Conservation (phyloP, 2,113 vertebrate species). For the Lanius collurio region DNA sequence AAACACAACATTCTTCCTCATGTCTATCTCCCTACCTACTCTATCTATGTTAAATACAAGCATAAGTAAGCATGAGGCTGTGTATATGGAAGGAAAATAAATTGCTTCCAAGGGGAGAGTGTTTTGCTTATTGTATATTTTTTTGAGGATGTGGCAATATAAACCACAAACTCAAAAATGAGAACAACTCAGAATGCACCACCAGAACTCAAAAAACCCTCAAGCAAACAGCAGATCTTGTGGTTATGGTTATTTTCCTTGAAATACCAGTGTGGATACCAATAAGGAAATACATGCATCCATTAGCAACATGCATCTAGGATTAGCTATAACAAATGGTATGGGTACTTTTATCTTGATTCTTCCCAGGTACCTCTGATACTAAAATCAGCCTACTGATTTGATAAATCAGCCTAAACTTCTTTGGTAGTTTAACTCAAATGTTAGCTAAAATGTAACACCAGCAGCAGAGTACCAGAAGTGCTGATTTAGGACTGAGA, state of each 20-base stretch:
- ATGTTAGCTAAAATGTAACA: neutral
- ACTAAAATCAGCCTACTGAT: neutral
- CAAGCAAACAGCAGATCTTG: neutral
- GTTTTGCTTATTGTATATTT: neutral
- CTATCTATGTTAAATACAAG: slow-evolving; percentile 1
- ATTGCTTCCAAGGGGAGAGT: neutral
- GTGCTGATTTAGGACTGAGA: neutral
- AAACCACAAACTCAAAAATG: neutral
- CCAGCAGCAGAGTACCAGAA: neutral
- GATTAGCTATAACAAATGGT: neutral
- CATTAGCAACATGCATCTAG: neutral
- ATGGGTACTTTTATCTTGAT: neutral
- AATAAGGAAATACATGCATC: neutral
- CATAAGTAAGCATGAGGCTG: neutral
- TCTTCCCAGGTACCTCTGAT: neutral
- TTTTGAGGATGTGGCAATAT: neutral
- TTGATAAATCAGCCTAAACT: neutral
- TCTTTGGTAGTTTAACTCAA: neutral
- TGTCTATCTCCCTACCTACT: slow-evolving; percentile 11
- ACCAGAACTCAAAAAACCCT: neutral
- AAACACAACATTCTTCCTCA: slow-evolving; percentile 46
- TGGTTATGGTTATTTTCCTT: neutral
- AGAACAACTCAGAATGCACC: neutral
- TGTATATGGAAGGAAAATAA: neutral
- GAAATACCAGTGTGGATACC: neutral